Base-by-base conservation (phyloP, 2,888 invertebrate species). In the Meloe dianella region DNA sequence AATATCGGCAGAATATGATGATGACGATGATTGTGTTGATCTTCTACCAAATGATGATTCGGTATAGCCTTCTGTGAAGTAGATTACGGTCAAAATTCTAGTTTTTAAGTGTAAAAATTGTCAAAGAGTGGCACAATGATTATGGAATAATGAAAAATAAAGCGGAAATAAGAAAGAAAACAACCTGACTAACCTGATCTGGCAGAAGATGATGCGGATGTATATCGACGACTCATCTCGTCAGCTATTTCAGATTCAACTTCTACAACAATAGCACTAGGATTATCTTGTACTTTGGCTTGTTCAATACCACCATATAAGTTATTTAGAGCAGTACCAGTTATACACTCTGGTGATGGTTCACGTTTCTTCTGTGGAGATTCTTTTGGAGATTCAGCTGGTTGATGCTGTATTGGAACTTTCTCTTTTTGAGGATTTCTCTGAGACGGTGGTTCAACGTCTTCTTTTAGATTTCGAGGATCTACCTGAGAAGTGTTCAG, bases 181-280 rank as follows among this genome's bases (percentile, higher is more conserved):
- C 0, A 8, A 8, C 8, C 1, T 58, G 61, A 77, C 77, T 77
- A 70, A 79, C 80, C 80, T 79, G 78, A 77, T 72, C 73, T 74
- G 41, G 77, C 76, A 58, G 74, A 74, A 58, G 77, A 72, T 14
- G 72, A 70, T 58, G 77, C 77, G 64, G 78, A 79, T 54, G 79
- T 79, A 69, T 77, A 80, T 74, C 77, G 76, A 67, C 81, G 77
- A 78, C 82, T 82, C 74, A 81, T 82, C 70, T 80, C 79, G 73
- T 76, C 74, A 63, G 72, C 77, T 64, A 77, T 74, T 75, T 78
- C 81, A 63, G 78, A 79, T 76, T 80, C 78, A 73, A 80, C 78
- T 70, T 79, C 79, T 61, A 80, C 75, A 66, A 79, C 79, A 67
- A 81, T 77, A 72, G 35, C 65, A 54, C 78, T 60, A 63, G 76